Evolutionary conservation across 2,797 vertebrate species (phyloP).

Genomic region (Gadopsis bispinosus): DNA sequence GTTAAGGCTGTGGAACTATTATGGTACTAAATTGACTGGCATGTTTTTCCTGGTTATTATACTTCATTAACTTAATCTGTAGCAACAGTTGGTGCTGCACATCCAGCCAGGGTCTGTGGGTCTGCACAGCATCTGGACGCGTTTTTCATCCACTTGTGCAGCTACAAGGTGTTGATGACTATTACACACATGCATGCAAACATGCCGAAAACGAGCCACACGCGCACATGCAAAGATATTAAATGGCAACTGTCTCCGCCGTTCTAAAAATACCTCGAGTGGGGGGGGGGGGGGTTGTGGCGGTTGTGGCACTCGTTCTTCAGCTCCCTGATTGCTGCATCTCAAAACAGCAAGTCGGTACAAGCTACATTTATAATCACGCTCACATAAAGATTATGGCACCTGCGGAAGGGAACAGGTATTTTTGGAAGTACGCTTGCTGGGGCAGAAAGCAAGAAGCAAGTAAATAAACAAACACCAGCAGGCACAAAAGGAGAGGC

Average conservation of each 20-base stretch:
- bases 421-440: slow-evolving; percentile 54
- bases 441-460: slow-evolving; percentile 18
- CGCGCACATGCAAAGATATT: slow-evolving; percentile 21
- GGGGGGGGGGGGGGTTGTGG: slow-evolving; percentile 13
- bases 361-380: slow-evolving; percentile 41
- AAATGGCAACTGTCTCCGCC: slow-evolving; percentile 31
- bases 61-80: slow-evolving; percentile 1
- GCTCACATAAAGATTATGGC: slow-evolving; percentile 35
- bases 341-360: slow-evolving; percentile 36
- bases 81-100: slow-evolving; percentile 20
- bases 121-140: slow-evolving; percentile 26
- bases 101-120: not conserved
- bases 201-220: not conserved
- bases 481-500: slow-evolving; percentile 19
- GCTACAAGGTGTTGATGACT: slow-evolving; percentile 21
- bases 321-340: slow-evolving; percentile 50
- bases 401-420: slow-evolving; percentile 40
- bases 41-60: slow-evolving; percentile 20
- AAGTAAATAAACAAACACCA: slow-evolving; percentile 43
- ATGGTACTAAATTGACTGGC: not conserved
- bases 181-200: not conserved
- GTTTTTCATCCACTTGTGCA: slow-evolving; percentile 20
- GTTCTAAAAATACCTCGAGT: slow-evolving; percentile 50
- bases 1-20: not conserved
- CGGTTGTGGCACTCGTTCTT: slow-evolving; percentile 20